Percentiles rank a stretch among this genome's conserved stretches.
phyloP scores from a whole-genome alignment of 2,113 vertebrate genomes.

The Raja brachyura region DNA sequence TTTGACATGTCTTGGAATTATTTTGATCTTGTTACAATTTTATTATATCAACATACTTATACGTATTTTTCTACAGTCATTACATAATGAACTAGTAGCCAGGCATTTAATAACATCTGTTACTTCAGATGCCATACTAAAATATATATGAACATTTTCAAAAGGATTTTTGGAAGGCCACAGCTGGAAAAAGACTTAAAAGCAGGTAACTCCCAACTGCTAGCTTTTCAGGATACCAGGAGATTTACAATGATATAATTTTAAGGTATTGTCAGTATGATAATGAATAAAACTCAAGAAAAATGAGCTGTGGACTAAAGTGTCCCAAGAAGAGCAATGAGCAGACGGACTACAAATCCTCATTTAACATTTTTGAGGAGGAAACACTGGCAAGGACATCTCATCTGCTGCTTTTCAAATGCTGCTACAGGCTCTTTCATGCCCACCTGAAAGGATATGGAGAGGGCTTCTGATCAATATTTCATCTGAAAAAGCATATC shows the following conservation, averaged over 20 bases:
- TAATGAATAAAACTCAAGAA: background rate
- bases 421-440: background rate
- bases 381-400: background rate
- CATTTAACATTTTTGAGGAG: background rate
- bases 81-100: background rate
- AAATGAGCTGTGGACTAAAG: background rate
- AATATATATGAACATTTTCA: background rate
- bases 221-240: background rate
- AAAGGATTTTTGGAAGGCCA: background rate
- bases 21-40: background rate
- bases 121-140: background rate
- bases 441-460: background rate
- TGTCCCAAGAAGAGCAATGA: background rate
- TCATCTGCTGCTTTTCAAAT: background rate
- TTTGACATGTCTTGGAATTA: background rate
- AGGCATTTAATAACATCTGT: background rate
- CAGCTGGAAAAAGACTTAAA: background rate
- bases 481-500: background rate
- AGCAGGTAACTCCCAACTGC: background rate
- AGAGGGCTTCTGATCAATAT: background rate
- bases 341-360: background rate
- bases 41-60: background rate
- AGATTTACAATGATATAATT: background rate
- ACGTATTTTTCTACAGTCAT: background rate
- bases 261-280: background rate